A percentile compares a stretch with the other conserved stretches of the same genome.
Conservation (phyloP, 53 echinoderm and acorn worm genomes). For the Echinarachnius parma region DNA sequence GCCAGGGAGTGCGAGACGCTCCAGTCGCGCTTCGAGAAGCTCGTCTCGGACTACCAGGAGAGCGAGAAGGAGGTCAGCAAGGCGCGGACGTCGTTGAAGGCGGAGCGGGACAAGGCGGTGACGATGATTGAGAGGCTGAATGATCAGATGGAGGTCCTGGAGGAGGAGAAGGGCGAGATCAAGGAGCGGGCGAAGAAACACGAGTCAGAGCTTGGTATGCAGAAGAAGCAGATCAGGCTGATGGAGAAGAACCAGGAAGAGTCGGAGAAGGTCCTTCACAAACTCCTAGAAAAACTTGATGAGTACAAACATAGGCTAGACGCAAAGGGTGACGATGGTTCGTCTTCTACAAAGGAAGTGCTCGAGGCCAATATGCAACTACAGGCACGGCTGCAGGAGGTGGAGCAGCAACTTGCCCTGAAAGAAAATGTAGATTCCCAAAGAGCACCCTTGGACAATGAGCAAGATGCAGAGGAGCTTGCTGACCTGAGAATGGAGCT, state of each 20-base stretch:
- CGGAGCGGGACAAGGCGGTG: slow-evolving; percentile 59
- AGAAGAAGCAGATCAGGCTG: slow-evolving; percentile 20
- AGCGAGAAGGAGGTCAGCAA: slow-evolving; percentile 55
- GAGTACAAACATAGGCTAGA: slow-evolving; percentile 42
- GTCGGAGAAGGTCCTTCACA: slow-evolving; percentile 40
- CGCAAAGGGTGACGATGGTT: slow-evolving; percentile 28
- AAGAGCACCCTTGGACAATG: no score
- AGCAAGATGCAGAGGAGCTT: no score
- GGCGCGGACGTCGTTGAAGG: slow-evolving; percentile 51
- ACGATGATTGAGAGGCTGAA: slow-evolving; percentile 56
- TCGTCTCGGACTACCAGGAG: slow-evolving; percentile 59
- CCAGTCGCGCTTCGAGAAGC: slow-evolving; percentile 66
- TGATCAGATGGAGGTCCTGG: slow-evolving; percentile 59
- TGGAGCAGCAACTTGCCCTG: slow-evolving; percentile 30
- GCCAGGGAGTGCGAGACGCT: slow-evolving; percentile 48
- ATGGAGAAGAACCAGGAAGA: slow-evolving; percentile 48
- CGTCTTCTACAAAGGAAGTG: slow-evolving; percentile 48
- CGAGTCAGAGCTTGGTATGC: background rate
- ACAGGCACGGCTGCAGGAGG: no score
- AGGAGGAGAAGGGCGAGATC: slow-evolving; percentile 52
- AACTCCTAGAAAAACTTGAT: slow-evolving; percentile 29
- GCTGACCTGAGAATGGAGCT: slow-evolving; percentile 62
- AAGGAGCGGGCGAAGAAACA: slow-evolving; percentile 42
- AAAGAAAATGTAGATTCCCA: no score
- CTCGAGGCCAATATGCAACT: no score